Evolutionary conservation across 2,888 invertebrate species (phyloP), one percentile per base, ranked within the genome.

Genomic region (Eutolmus rufibarbis): DNA sequence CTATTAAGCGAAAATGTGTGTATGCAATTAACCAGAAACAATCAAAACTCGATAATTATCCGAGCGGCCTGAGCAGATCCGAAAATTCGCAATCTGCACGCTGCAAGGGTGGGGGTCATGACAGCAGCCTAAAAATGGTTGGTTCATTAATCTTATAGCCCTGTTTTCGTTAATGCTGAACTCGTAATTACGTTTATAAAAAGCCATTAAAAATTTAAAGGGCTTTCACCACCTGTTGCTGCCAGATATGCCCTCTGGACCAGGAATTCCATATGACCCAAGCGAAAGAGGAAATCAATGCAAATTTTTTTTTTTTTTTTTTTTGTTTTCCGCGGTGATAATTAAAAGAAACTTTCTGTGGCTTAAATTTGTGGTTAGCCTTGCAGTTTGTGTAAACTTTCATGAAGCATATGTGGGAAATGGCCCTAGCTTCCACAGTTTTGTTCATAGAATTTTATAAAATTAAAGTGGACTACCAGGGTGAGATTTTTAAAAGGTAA

Each of bases 11-110:
- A 78, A 78, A 40, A 78, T 34, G 43, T 23, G 76, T 78, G 40
- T 78, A 43, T 46, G 40, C 16, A 79, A 79, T 79, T 79, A 79
- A 79, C 28, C 51, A 28, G 51, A 79, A 79, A 51, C 46, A 79
- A 28, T 51, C 28, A 79, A 79, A 78, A 79, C n/a, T 51, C 79
- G 79, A 79, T 79, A 79, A 79, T 79, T 79, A 79, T 79, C 79
- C 23, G 23, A 16, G 23, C 28, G 28, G 23, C 12, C 66, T 12
- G 19, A 19, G 28, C 66, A 1, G 28, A 23, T 12, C 14, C 2
- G 66, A 66, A 66, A 66, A 66, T 23, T 28, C 66, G 23, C 66
- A 28, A 66, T 66, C 28, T 66, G 66, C 66, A 66, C 28, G 28
- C 2, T 12, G 28, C 3, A 23, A 9, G 23, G 28, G 28, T 2